Evolutionary conservation across 2,888 invertebrate genomes (phyloP).

Genomic region (Oasisia sp.): DNA sequence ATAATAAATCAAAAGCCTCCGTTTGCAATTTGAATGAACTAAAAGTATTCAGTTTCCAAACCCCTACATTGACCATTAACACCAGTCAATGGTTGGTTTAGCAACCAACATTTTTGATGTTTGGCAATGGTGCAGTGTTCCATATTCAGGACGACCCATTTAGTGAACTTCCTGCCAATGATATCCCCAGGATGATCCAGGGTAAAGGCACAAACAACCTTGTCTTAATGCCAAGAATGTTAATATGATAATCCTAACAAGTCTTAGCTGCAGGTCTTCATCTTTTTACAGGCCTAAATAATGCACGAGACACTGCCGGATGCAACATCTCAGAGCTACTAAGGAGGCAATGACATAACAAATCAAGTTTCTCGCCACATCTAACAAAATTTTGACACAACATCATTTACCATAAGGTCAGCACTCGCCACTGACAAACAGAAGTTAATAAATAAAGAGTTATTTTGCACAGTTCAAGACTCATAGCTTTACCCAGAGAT

Average conservation of each 20-base stretch:
- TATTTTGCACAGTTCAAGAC: neutral
- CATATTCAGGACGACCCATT: too few relatives aligned
- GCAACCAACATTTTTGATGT: too few relatives aligned
- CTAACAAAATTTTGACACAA: neutral
- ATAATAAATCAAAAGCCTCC: too few relatives aligned
- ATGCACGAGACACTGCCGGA: neutral
- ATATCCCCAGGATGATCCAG: too few relatives aligned
- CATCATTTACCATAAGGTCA: neutral
- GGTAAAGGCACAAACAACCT: too few relatives aligned
- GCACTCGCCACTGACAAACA: neutral
- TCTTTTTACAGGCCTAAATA: neutral
- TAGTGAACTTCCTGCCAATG: too few relatives aligned
- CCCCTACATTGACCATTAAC: too few relatives aligned
- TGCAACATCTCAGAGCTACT: neutral
- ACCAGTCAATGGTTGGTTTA: too few relatives aligned
- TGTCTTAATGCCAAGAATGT: neutral
- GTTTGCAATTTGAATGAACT: too few relatives aligned
- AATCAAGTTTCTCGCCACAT: neutral
- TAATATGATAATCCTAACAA: neutral
- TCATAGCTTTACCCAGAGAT: too few relatives aligned
- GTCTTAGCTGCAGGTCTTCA: neutral
- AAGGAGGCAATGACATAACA: neutral
- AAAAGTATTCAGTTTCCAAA: too few relatives aligned
- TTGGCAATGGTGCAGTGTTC: too few relatives aligned
- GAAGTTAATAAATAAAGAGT: neutral